Percentiles rank a stretch among this genome's conserved stretches.
Conservation (phyloP, 2,888 invertebrate genomes). For the Harpagoxenus sublaevis region DNA sequence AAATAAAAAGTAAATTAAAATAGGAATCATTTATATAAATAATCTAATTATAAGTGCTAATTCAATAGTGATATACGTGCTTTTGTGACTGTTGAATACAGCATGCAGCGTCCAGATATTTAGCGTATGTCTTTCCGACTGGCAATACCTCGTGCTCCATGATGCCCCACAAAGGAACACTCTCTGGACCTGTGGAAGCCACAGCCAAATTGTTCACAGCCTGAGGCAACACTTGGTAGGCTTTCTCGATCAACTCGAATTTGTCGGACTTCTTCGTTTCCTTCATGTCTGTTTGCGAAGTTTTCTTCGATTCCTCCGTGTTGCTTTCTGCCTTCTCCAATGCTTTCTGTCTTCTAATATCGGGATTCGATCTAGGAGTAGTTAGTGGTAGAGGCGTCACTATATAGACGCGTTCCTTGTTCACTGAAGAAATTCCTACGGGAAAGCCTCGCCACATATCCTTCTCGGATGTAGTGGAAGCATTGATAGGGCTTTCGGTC, state of each 20-base stretch:
- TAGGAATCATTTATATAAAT: neutral
- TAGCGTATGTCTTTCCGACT: no score
- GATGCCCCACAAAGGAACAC: constrained; percentile 83
- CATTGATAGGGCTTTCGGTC: neutral
- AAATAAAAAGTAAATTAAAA: constrained; percentile 16
- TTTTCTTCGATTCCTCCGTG: constrained; percentile 82
- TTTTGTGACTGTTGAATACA: constrained; percentile 89
- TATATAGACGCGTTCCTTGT: constrained; percentile 93
- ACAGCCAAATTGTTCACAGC: constrained; percentile 85
- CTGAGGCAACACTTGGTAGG: constrained; percentile 84
- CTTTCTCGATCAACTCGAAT: constrained; percentile 81
- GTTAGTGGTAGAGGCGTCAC: constrained; percentile 91
- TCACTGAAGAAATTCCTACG: constrained; percentile 91
- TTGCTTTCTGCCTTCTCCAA: constrained; percentile 62
- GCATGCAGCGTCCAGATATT: constrained; percentile 71
- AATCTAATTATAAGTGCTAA: neutral
- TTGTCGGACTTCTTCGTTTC: constrained; percentile 62
- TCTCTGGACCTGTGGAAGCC: constrained; percentile 82
- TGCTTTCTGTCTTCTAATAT: constrained; percentile 23
- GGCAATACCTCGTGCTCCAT: constrained; percentile 82
- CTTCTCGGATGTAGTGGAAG: constrained; percentile 77
- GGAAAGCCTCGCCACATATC: constrained; percentile 90
- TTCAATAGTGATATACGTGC: constrained; percentile 85
- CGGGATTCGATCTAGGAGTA: neutral
- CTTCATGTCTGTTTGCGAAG: constrained; percentile 60